Conservation (phyloP, 2,797 vertebrate genomes). For the Eidolon dupreanum region DNA sequence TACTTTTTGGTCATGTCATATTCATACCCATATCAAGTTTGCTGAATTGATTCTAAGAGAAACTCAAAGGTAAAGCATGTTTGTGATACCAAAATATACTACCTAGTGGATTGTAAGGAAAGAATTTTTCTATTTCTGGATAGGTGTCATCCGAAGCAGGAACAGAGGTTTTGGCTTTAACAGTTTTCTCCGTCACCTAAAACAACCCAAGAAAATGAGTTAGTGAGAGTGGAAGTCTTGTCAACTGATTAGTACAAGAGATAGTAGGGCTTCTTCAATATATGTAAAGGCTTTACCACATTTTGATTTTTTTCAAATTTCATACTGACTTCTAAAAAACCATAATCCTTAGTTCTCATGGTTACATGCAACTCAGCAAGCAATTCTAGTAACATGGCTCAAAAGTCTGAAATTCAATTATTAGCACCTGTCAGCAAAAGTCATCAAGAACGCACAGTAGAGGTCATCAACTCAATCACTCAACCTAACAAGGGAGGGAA, state of each 20-base stretch:
- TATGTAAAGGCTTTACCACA: neutral
- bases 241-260: neutral
- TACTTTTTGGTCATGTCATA: neutral
- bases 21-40: neutral
- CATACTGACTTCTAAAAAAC: neutral
- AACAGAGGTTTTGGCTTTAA: conserved; percentile 66
- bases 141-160: conserved; percentile 79
- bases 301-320: neutral
- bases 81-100: conserved; percentile 45
- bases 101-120: conserved; percentile 86
- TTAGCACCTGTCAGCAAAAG: neutral
- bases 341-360: neutral
- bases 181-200: conserved; percentile 73
- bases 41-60: neutral
- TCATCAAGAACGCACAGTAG: neutral
- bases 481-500: conserved; percentile 7
- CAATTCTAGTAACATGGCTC: neutral
- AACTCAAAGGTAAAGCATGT: neutral
- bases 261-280: neutral
- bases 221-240: neutral
- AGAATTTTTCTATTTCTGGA: conserved; percentile 88
- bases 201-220: conserved; percentile 55
- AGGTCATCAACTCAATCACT: conserved; percentile 28
- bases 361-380: neutral
- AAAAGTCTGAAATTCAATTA: neutral